A percentile compares a stretch with the other conserved stretches of the same genome.
These are phyloP conservation scores for Cercocebus atys DNA, from an alignment of 2,113 vertebrate genomes.

Conservation along the genomic window DNA sequence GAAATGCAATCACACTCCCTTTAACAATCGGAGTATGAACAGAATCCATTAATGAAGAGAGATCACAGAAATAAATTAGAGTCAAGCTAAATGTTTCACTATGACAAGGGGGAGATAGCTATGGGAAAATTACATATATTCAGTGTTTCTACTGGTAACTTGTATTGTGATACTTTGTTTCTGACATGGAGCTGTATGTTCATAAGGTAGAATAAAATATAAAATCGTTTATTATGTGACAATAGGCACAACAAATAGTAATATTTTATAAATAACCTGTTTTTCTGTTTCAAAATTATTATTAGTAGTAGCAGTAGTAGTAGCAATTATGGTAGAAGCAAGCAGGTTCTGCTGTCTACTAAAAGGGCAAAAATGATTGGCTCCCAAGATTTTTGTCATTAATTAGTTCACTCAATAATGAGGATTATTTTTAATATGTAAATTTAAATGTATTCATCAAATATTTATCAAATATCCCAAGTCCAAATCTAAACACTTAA, in stretches of 20 bases:
- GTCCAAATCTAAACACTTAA: slow-evolving; percentile 21
- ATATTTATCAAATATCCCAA: background rate
- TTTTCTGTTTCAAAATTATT: background rate
- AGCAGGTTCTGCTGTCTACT: background rate
- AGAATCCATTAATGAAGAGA: slow-evolving; percentile 21
- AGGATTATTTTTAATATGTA: background rate
- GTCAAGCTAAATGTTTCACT: background rate
- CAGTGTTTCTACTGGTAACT: slow-evolving; percentile 49
- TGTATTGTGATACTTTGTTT: slow-evolving; percentile 61
- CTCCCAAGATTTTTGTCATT: slow-evolving; percentile 7
- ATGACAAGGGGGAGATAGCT: slow-evolving; percentile 29
- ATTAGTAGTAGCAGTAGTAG: background rate
- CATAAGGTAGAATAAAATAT: slow-evolving; percentile 56
- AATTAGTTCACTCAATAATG: slow-evolving; percentile 35
- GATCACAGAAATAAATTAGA: background rate
- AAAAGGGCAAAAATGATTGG: background rate
- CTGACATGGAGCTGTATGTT: slow-evolving; percentile 44
- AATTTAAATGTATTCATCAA: slow-evolving; percentile 55
- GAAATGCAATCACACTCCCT: background rate
- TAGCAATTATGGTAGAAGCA: background rate
- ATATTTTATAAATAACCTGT: slow-evolving; percentile 2
- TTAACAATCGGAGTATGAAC: background rate
- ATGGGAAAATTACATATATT: background rate
- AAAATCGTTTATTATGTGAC: slow-evolving; percentile 54
- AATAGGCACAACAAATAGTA: slow-evolving; percentile 70